phyloP scores from a whole-genome alignment of 2,797 vertebrate species.

The Poecilia picta region DNA sequence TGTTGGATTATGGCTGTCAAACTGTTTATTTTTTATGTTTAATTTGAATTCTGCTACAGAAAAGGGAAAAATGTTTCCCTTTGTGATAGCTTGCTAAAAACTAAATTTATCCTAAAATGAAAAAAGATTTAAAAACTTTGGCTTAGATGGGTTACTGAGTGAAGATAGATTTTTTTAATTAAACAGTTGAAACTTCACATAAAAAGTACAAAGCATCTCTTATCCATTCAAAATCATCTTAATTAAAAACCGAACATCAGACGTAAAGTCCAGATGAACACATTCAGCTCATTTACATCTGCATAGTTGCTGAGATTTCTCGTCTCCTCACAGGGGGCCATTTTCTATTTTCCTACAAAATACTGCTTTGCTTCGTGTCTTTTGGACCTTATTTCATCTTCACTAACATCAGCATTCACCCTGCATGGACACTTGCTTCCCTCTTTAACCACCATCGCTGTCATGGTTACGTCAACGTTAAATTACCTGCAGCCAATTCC shows the following conservation, averaged over 20 bases:
- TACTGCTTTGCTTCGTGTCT: neutral
- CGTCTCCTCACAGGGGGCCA: neutral
- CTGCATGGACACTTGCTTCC: neutral
- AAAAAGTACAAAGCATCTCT: neutral
- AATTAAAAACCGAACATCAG: neutral
- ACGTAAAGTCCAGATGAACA: neutral
- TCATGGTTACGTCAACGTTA: neutral
- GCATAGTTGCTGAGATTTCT: neutral
- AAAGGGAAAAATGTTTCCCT: neutral
- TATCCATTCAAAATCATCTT: neutral
- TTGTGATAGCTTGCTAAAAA: neutral
- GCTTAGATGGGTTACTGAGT: neutral
- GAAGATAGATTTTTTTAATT: neutral
- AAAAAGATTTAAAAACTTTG: neutral
- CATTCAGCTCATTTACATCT: neutral
- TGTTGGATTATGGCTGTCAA: neutral
- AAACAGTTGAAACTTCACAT: neutral
- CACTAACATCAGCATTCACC: neutral
- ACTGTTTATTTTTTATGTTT: neutral
- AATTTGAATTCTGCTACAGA: neutral
- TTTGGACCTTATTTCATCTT: neutral
- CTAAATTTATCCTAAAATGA: neutral
- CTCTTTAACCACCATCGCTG: neutral
- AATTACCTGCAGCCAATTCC: neutral
- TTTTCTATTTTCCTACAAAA: neutral